Conservation (phyloP, 2,113 vertebrate genomes). For the Paramormyrops kingsleyae region DNA sequence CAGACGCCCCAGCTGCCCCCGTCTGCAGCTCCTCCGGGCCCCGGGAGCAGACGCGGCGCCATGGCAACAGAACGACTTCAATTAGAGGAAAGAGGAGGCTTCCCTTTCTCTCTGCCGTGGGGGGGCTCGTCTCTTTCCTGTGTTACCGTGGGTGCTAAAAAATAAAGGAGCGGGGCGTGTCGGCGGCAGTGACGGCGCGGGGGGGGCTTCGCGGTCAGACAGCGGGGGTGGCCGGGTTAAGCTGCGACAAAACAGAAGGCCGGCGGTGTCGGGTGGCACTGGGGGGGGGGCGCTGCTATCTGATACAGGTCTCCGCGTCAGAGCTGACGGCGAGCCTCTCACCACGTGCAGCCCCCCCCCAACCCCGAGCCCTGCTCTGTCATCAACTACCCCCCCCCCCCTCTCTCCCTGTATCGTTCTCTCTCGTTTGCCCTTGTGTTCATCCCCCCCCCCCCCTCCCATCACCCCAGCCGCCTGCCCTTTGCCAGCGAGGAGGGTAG, state of each 20-base stretch:
- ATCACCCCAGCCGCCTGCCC: neutral
- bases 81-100: slow-evolving; percentile 62
- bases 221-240: slow-evolving; percentile 31
- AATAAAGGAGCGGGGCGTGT: slow-evolving; percentile 59
- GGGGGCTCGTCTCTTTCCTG: slow-evolving; percentile 37
- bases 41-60: slow-evolving; percentile 31
- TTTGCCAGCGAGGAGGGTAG: slow-evolving; percentile 20
- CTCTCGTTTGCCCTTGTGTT: neutral
- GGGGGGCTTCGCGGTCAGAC: slow-evolving; percentile 14
- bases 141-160: slow-evolving; percentile 57
- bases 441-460: neutral
- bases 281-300: slow-evolving; percentile 22
- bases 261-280: slow-evolving; percentile 25
- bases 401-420: too few species aligned
- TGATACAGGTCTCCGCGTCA: slow-evolving; percentile 27
- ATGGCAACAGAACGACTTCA: slow-evolving; percentile 66
- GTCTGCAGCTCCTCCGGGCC: neutral
- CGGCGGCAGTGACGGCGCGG: slow-evolving; percentile 1
- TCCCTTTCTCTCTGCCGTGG: slow-evolving; percentile 29
- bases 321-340: neutral
- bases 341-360: slow-evolving; percentile 11
- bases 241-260: slow-evolving; percentile 32
- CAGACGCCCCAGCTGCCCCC: slow-evolving; percentile 39
- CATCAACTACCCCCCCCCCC: neutral
- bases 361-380: slow-evolving; percentile 5